Percentiles rank a stretch among this genome's conserved stretches.
phyloP scores from a whole-genome alignment of 1,140 invertebrate species.

The Neoseiulus cucumeris region DNA sequence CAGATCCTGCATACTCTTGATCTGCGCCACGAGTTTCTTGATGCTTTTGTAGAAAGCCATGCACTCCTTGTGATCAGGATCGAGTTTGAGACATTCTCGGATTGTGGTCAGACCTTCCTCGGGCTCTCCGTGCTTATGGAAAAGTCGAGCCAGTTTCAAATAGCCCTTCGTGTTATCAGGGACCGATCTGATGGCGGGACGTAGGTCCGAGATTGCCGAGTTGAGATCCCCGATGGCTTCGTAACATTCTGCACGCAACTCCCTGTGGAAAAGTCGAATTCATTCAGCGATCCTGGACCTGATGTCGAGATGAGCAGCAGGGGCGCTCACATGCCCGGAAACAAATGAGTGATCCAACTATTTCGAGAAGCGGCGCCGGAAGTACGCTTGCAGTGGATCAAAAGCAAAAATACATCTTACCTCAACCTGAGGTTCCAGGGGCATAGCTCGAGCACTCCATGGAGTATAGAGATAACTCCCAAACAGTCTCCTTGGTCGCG shows the following conservation, averaged over 20 bases:
- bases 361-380: too few species aligned
- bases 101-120: constrained; percentile 78
- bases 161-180: constrained; percentile 78
- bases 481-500: neutral
- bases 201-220: constrained; percentile 72
- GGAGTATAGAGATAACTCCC: neutral
- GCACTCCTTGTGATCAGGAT: constrained; percentile 92
- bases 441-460: neutral
- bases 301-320: too few species aligned
- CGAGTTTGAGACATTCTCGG: constrained; percentile 87
- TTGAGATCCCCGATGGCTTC: constrained; percentile 54
- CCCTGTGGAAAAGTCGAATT: constrained; percentile 34
- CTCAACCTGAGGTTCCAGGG: neutral
- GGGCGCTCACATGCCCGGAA: too few species aligned
- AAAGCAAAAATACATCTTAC: neutral
- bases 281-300: too few species aligned
- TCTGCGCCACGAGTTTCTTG: constrained; percentile 76
- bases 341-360: too few species aligned
- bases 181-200: constrained; percentile 66
- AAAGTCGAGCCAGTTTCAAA: constrained; percentile 53
- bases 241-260: constrained; percentile 66
- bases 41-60: constrained; percentile 91
- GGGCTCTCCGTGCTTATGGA: constrained; percentile 77
- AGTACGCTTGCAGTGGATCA: neutral
- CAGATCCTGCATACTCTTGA: constrained; percentile 48